Percentiles rank a stretch among this genome's conserved stretches.
Evolutionary conservation across 2,113 vertebrate species (phyloP).

Genomic region (Falcunculus frontatus): DNA sequence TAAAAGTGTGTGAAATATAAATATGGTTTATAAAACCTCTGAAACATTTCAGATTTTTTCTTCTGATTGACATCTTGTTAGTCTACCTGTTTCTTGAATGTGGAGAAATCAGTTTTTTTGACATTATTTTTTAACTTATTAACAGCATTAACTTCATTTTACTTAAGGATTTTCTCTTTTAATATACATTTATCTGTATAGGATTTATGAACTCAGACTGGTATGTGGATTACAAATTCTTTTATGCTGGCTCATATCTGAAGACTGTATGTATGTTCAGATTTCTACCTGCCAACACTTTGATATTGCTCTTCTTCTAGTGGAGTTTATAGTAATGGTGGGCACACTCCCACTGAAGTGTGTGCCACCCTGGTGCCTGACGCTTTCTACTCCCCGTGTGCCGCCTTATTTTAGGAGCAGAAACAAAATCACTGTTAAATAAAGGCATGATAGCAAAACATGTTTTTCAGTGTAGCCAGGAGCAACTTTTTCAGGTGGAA

Average conservation of each 20-base stretch:
- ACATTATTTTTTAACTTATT: slow-evolving; percentile 42
- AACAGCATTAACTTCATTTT: slow-evolving; percentile 32
- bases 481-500: neutral
- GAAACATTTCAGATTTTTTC: slow-evolving; percentile 13
- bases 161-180: slow-evolving; percentile 2
- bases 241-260: neutral
- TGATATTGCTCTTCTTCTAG: neutral
- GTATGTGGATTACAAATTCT: neutral
- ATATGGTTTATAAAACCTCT: neutral
- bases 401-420: neutral
- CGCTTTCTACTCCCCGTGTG: neutral
- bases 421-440: neutral
- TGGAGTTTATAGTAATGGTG: neutral
- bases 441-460: neutral
- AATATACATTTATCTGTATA: neutral
- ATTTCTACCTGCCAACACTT: neutral
- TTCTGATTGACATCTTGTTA: slow-evolving; percentile 13
- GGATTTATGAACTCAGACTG: neutral
- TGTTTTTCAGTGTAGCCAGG: neutral
- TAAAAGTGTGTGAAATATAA: neutral
- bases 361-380: neutral
- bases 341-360: neutral
- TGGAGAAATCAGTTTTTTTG: neutral
- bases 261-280: neutral
- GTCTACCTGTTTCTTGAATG: neutral